Evolutionary conservation across 2,888 invertebrate species (phyloP).

Genomic region (Hybos culiciformis): DNA sequence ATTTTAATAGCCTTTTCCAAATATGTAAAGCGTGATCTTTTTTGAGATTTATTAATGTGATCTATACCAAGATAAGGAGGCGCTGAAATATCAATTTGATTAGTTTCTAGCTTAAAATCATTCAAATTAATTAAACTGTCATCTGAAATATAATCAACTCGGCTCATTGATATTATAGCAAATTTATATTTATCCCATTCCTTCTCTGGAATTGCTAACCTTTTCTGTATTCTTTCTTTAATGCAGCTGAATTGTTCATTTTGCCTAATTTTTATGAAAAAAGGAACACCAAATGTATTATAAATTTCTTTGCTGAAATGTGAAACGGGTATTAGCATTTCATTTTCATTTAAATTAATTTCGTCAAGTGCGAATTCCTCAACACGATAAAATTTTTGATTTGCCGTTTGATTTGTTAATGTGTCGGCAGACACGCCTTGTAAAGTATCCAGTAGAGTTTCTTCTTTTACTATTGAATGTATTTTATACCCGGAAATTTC

Average conservation of each 20-base stretch:
- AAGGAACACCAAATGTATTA: slow-evolving; percentile 87
- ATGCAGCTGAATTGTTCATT: slow-evolving; percentile 75
- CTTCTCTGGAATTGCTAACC: slow-evolving; percentile 85
- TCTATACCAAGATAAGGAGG: slow-evolving; percentile 97
- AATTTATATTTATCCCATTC: slow-evolving; percentile 98
- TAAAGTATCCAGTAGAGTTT: slow-evolving; percentile 46
- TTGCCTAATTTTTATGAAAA: slow-evolving; percentile 78
- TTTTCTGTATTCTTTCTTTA: slow-evolving; percentile 82
- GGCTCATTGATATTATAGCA: slow-evolving; percentile 74
- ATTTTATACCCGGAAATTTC: slow-evolving; percentile 66
- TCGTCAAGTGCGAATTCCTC: slow-evolving; percentile 94
- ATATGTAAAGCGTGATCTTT: slow-evolving; percentile 36
- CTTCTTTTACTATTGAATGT: slow-evolving; percentile 52
- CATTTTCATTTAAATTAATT: slow-evolving; percentile 60
- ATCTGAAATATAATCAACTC: slow-evolving; percentile 71
- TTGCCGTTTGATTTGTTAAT: slow-evolving; percentile 34
- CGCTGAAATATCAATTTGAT: slow-evolving; percentile 48
- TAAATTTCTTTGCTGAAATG: slow-evolving; percentile 95
- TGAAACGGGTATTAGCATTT: slow-evolving; percentile 85
- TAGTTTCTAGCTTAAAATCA: slow-evolving; percentile 64
- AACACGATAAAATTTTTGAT: slow-evolving; percentile 56
- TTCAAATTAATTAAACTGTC: slow-evolving; percentile 57
- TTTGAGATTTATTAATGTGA: slow-evolving; percentile 95
- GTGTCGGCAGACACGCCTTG: slow-evolving; percentile 26
- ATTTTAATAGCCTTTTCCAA: background rate